These are phyloP conservation scores for Uloborus diversus DNA, from an alignment of 1,140 invertebrate genomes.

Conservation along the genomic window DNA sequence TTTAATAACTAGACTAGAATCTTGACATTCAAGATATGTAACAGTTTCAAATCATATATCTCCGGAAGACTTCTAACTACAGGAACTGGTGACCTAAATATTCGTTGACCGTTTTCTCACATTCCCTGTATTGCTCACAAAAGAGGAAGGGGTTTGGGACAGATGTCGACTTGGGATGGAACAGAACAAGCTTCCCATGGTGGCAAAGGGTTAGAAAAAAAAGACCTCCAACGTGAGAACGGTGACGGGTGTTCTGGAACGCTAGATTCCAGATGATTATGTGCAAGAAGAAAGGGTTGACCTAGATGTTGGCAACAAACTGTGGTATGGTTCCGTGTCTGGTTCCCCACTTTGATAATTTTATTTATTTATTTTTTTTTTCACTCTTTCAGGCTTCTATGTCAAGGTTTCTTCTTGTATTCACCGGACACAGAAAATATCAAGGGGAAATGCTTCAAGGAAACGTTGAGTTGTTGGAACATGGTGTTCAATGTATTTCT, in stretches of 20 bases:
- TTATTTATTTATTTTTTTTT: neutral
- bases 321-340: constrained; percentile 15
- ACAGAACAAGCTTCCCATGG: constrained; percentile 2
- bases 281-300: constrained; percentile 44
- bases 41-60: no score
- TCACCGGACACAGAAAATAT: no score
- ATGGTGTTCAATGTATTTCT: no score
- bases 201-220: no score
- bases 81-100: constrained; percentile 46
- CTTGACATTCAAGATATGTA: no score
- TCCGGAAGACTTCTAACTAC: no score
- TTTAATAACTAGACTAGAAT: no score
- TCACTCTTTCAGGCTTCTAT: constrained; percentile 25
- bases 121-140: constrained; percentile 17
- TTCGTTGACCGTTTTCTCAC: constrained; percentile 38
- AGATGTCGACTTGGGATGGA: constrained; percentile 23
- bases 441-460: no score
- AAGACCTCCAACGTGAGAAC: constrained; percentile 25
- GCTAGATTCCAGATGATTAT: constrained; percentile 22
- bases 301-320: constrained; percentile 30
- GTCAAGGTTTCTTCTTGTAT: constrained; percentile 54
- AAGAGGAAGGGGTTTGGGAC: constrained; percentile 14
- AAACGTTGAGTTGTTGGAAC: no score
- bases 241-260: constrained; percentile 7
- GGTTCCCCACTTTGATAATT: constrained; percentile 12